A percentile compares a stretch with the other conserved stretches of the same genome.
Conservation (phyloP, 2,888 invertebrate species). For the Rhogogaster chlorosoma region DNA sequence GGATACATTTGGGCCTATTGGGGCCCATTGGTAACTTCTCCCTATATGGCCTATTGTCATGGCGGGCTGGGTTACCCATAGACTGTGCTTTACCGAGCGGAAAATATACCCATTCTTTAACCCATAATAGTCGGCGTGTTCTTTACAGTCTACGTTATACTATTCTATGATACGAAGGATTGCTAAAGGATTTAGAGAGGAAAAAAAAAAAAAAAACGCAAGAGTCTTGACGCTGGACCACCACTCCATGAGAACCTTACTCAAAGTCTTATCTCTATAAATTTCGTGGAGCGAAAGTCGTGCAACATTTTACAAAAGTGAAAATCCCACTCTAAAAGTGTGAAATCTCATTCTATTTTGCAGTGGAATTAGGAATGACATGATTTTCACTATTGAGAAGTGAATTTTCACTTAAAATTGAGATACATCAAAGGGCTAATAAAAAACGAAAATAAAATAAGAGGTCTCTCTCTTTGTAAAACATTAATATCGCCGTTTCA, state of each 20-base stretch:
- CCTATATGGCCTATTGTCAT: slow-evolving; percentile 53
- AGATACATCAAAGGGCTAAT: background rate
- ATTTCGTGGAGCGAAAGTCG: too few species aligned
- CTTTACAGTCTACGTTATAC: slow-evolving; percentile 64
- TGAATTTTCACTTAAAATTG: too few species aligned
- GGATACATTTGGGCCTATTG: slow-evolving; percentile 45
- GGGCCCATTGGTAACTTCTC: slow-evolving; percentile 39
- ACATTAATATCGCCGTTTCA: background rate
- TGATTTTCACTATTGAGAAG: too few species aligned
- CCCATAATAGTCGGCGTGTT: slow-evolving; percentile 69
- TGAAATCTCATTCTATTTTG: background rate
- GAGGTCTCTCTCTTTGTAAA: background rate
- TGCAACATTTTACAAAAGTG: too few species aligned
- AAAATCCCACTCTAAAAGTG: background rate
- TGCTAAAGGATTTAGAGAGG: slow-evolving; percentile 53
- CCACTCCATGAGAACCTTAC: slow-evolving; percentile 18
- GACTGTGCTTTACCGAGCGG: slow-evolving; percentile 74
- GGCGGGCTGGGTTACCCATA: slow-evolving; percentile 54
- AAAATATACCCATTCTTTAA: slow-evolving; percentile 73
- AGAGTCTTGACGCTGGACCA: slow-evolving; percentile 16
- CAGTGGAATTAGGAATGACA: background rate
- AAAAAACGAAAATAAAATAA: too few species aligned
- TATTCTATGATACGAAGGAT: slow-evolving; percentile 59
- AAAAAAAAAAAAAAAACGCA: slow-evolving; percentile 16
- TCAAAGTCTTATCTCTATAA: background rate